Evolutionary conservation across 1,140 invertebrate genomes (phyloP).

Genomic region (Phortica variegata): DNA sequence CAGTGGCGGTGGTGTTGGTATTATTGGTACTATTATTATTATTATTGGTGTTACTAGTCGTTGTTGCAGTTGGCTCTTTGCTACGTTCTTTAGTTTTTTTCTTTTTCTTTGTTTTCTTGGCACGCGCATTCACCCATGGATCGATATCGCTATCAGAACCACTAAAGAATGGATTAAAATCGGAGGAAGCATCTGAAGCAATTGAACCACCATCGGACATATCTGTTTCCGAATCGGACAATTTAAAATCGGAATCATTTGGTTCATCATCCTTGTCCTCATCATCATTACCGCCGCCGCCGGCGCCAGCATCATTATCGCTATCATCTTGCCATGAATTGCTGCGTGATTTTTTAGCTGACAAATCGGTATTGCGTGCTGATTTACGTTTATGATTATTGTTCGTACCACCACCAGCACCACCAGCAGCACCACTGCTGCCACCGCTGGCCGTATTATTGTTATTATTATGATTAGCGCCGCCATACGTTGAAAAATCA

Average conservation of each 20-base stretch:
- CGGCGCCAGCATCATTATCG: conserved; percentile 23
- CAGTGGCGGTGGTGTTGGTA: not conserved
- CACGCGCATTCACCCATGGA: conserved; percentile 75
- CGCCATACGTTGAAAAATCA: conserved; percentile 13
- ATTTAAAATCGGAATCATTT: not conserved
- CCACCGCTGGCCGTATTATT: not conserved
- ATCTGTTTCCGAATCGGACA: conserved; percentile 1
- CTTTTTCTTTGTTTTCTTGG: conserved; percentile 65
- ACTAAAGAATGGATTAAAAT: conserved; percentile 87
- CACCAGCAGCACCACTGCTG: not conserved
- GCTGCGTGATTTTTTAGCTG: conserved; percentile 33
- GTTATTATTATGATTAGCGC: conserved; percentile 10
- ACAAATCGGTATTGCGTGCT: conserved; percentile 11
- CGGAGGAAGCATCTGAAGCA: conserved; percentile 64
- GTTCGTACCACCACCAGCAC: conserved; percentile 17
- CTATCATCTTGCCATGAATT: conserved; percentile 49
- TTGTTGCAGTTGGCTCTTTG: not conserved
- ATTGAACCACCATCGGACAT: conserved; percentile 11
- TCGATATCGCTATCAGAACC: conserved; percentile 82
- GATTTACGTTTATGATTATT: conserved; percentile 17
- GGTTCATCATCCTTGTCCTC: conserved; percentile 20
- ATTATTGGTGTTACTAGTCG: no score
- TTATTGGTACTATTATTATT: no score
- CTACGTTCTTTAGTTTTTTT: conserved; percentile 26
- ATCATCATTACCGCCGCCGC: conserved; percentile 27